Evolutionary conservation across 2,888 invertebrate genomes (phyloP), one percentile per base, ranked within the genome.

Genomic region (Belgica antarctica): DNA sequence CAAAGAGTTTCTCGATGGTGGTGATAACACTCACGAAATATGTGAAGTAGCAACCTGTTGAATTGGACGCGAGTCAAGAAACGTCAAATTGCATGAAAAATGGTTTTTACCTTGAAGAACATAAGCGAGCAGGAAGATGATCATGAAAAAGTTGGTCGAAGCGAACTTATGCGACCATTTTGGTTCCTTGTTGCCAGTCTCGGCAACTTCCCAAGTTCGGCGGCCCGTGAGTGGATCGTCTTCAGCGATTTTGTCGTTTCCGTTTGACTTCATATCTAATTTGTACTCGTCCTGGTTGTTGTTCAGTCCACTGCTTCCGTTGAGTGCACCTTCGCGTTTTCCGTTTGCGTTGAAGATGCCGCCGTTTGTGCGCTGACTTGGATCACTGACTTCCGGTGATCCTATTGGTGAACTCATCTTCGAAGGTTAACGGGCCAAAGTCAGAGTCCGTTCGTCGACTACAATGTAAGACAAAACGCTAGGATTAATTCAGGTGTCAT

Each of bases 21-120:
- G 95, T 95, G 76, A 94, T 92, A 73, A 93, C 92, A 78, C 92
- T 92, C 71, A 94, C 94, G 79, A 95, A 94, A 80, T 95, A 95
- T 47, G 95, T 94, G 80, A 91, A 91, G 80, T 92, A 94, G 15
- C 69, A 69, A 24, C 69, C 52, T 41, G 41, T 5, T n/a, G 15
- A 41, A 31, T 31, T 17, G n/a, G n/a, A 47, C 5, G 5, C 15
- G 57, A 4, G 36, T 10, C 8, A 36, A 19, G 27, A 47, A 46
- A 19, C 62, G 25, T 65, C 66, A 72, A 41, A 41, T n/a, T n/a
- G 41, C 15, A 4, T 31, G 31, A 31, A 10, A 4, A 31, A 7
- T 31, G n/a, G n/a, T n/a, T 41, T 10, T 41, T 41, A 41, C 41
- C 72, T 71, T 89, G 89, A 71, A 89, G 81, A 72, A 93, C 90